Evolutionary conservation across 2,888 invertebrate genomes (phyloP).

Genomic region (Leptogaster cylindrica): DNA sequence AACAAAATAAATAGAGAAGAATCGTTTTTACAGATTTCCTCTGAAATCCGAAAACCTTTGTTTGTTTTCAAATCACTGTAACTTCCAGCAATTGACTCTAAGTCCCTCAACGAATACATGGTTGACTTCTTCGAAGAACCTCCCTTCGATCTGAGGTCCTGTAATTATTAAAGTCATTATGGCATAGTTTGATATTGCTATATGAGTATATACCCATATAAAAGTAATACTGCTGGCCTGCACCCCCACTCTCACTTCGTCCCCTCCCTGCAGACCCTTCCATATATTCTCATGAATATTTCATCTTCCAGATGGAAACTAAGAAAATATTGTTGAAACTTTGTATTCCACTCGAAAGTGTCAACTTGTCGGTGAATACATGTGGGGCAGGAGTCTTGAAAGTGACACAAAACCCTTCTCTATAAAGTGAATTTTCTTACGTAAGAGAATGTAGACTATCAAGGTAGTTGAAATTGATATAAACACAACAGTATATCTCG

Average conservation of each 20-base stretch:
- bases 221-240: neutral
- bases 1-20: too few relatives aligned
- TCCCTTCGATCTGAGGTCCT: conserved; percentile 2
- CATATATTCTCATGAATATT: conserved; percentile 21
- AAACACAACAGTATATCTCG: neutral
- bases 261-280: too few relatives aligned
- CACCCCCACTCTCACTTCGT: too few relatives aligned
- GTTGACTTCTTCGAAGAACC: too few relatives aligned
- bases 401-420: neutral
- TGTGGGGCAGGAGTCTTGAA: neutral
- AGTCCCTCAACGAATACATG: too few relatives aligned
- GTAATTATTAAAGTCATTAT: conserved; percentile 21
- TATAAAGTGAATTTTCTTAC: neutral
- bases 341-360: neutral
- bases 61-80: too few relatives aligned
- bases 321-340: conserved; percentile 19
- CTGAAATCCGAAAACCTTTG: too few relatives aligned
- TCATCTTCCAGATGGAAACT: conserved; percentile 14
- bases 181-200: neutral
- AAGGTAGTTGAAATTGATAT: neutral
- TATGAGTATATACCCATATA: neutral
- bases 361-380: neutral
- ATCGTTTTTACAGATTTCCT: too few relatives aligned
- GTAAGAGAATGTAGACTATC: neutral
- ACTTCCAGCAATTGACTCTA: too few relatives aligned